Percentiles rank a stretch among this genome's conserved stretches.
Evolutionary conservation across 2,888 invertebrate species (phyloP).

Genomic region (Hypomecis punctinalis): DNA sequence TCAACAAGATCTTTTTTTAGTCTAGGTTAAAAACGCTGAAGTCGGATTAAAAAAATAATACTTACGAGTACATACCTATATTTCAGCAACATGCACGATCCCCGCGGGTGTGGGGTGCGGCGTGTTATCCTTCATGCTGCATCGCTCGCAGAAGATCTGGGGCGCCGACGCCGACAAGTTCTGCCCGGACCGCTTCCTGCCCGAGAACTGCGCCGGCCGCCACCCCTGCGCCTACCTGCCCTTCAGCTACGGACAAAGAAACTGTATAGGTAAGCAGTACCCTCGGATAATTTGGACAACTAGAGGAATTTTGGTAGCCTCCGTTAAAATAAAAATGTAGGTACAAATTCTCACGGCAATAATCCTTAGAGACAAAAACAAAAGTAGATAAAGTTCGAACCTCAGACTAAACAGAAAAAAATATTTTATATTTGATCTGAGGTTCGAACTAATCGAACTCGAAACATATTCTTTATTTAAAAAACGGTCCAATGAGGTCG

Average conservation of each 20-base stretch:
- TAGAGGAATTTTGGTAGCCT: neutral
- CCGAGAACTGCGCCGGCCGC: conserved; percentile 71
- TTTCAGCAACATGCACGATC: conserved; percentile 68
- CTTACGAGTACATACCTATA: too few species aligned
- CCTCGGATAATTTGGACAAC: neutral
- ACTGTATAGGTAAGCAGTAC: conserved; percentile 76
- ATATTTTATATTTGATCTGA: too few species aligned
- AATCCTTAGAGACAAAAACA: too few species aligned
- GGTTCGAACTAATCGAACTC: too few species aligned
- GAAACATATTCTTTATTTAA: too few species aligned
- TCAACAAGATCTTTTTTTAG: too few species aligned
- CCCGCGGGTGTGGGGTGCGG: conserved; percentile 77
- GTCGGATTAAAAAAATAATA: too few species aligned
- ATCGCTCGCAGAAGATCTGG: conserved; percentile 82
- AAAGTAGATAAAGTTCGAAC: too few species aligned
- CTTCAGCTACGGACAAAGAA: conserved; percentile 77
- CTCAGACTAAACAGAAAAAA: too few species aligned
- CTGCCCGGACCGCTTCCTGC: conserved; percentile 85
- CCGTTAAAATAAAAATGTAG: neutral
- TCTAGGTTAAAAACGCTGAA: too few species aligned
- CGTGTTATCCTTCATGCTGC: conserved; percentile 70
- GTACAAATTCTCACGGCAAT: too few species aligned
- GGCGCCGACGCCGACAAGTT: conserved; percentile 84
- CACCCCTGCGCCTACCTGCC: conserved; percentile 79
- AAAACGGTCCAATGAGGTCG: too few species aligned